Evolutionary conservation across 1,140 invertebrate genomes (phyloP), one percentile per base, ranked within the genome.

Genomic region (Dendrolimus punctatus): DNA sequence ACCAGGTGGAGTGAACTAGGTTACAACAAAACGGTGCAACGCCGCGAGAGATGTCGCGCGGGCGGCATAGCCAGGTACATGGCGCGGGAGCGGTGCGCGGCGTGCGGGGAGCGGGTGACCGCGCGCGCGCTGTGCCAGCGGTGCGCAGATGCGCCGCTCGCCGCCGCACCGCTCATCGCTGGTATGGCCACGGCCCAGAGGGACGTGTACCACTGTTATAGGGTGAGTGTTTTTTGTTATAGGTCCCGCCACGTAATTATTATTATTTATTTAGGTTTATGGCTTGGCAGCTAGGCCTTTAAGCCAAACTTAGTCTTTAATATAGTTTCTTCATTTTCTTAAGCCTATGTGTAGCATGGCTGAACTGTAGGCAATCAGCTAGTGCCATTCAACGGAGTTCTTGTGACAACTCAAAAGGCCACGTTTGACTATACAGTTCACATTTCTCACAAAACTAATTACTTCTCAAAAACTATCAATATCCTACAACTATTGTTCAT

Each of bases 61-160:
- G 73, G 68, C 41, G 73, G 80, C 39, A 80, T 83, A 42, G 72
- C 76, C 39, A 70, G 75, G n/a, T 83, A 81, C 60, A 66, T 83
- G 71, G 66, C 70, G 49, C 70, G 76, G 23, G 64, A 63, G 43
- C 66, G 72, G 6, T 83, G 80, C 58, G 74, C 67, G 8, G 47
- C 59, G 38, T 80, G 80, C 60, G 75, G 73, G 10, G 49, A 57
- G 2, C 64, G 71, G 23, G 60, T n/a, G 58, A 8, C 58, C 53
- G 60, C 59, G 5, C 38, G 5, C 6, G 46, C 41, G 8, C 41
- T 51, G 42, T 51, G 50, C 42, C 8, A 10, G 5, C 6, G 37
- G 43, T 39, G 42, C 40, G 46, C 46, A 0, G n/a, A 38, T n/a
- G 40, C 60, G 41, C 53, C 47, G 5, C 45, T 51, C 41, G 44